Evolutionary conservation across 2,113 vertebrate species (phyloP), one percentile per base, ranked within the genome.

Genomic region (Cryptomyrus ogoouensis): DNA sequence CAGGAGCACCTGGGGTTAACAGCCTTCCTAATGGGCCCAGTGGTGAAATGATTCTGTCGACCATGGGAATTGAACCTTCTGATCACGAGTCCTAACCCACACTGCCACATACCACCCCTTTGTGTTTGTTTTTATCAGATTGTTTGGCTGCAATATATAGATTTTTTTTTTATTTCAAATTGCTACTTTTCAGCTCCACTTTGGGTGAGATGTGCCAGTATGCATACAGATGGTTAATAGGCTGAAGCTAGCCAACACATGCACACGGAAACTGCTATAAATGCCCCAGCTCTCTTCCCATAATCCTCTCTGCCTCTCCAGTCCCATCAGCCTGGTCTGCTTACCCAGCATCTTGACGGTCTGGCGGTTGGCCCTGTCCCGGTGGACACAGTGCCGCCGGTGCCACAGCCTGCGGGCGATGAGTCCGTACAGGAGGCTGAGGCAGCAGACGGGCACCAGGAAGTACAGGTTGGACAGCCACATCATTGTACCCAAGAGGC

Each of bases 341-440:
- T 95, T 91, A 96, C 96, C 96, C 52, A 97, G 93, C 96, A 97
- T 97, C 89, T 95, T 95, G 44, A 96, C 91, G 0, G 96, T 96
- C 90, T 95, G 93, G 2, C 93, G 92, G 90, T 96, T 94, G 85
- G 93, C 93, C 49, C 94, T 93, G 90, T 96, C 95, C 21, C 94
- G 93, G 0, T 93, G 93, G 91, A 91, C 94, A 92, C 91, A 93
- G 52, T 91, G 93, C 2, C 93, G 93, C 1, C 96, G 95, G 39
- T 94, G 94, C 91, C 94, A 96, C 77, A 97, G 94, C 0, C 94
- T 94, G 19, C 95, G 94, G 35, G 94, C 96, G 84, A 97, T 96
- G 84, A 96, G 94, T 53, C 94, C 92, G 62, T 97, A 96, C 8
- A 97, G 95, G 58, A 96, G 91, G 2, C 92, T 94, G 83, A 97